phyloP scores from a whole-genome alignment of 2,888 invertebrate species.

The Allophyes oxyacanthae region DNA sequence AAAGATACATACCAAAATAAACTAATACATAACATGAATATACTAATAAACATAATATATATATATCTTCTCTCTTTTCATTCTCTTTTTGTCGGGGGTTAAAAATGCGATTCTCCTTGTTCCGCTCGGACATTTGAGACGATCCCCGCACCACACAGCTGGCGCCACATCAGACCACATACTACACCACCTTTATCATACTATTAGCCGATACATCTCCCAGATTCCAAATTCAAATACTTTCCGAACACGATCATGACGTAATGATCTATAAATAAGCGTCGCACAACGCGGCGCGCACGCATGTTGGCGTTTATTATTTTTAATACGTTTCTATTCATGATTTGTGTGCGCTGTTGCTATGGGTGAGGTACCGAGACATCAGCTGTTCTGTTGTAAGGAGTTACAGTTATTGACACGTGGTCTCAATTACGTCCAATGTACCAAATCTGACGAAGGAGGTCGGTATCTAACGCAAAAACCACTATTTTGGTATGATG shows the following conservation, averaged over 20 bases:
- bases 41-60: too few species aligned
- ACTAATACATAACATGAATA: too few species aligned
- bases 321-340: slow-evolving; percentile 39
- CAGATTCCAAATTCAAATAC: slow-evolving; percentile 7
- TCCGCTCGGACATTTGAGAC: too few species aligned
- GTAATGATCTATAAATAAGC: slow-evolving; percentile 44
- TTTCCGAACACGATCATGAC: slow-evolving; percentile 11
- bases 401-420: slow-evolving; percentile 10
- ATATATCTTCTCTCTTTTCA: too few species aligned
- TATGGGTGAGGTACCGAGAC: slow-evolving; percentile 17
- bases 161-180: too few species aligned
- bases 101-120: too few species aligned
- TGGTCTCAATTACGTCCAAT: not conserved
- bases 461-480: too few species aligned
- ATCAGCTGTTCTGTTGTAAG: slow-evolving; percentile 12
- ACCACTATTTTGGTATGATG: too few species aligned
- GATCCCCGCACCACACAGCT: too few species aligned
- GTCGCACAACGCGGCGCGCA: slow-evolving; percentile 27
- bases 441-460: too few species aligned
- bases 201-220: slow-evolving; percentile 2
- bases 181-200: not conserved
- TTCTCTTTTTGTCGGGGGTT: too few species aligned
- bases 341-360: slow-evolving; percentile 40
- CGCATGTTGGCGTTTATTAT: slow-evolving; percentile 38
- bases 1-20: too few species aligned